These are phyloP conservation scores for Anastrepha ludens DNA, from an alignment of 1,140 invertebrate species.

Conservation along the genomic window DNA sequence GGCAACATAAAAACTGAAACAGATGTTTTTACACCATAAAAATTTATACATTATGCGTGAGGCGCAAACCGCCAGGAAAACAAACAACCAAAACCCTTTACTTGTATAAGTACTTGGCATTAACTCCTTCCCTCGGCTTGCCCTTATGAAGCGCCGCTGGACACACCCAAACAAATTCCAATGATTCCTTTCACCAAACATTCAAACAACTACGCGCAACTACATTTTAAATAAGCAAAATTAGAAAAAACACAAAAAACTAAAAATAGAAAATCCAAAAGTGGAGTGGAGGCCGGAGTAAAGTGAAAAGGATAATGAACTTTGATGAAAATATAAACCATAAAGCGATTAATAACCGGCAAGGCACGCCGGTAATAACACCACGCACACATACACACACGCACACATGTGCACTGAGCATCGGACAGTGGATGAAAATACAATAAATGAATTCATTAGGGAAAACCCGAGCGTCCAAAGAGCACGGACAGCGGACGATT, in stretches of 20 bases:
- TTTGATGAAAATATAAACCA: constrained; percentile 44
- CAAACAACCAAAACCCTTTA: not conserved
- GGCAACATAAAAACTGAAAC: not conserved
- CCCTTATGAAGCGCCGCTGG: not conserved
- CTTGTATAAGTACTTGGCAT: no score
- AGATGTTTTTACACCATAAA: constrained; percentile 34
- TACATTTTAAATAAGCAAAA: not conserved
- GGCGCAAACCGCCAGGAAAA: not conserved
- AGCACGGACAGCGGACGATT: constrained; percentile 6
- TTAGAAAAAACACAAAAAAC: not conserved
- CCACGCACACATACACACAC: not conserved
- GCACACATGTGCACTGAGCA: not conserved
- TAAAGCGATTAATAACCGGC: constrained; percentile 38
- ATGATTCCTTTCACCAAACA: not conserved
- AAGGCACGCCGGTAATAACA: constrained; percentile 1
- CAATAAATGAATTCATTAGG: constrained; percentile 57
- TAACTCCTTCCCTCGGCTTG: not conserved
- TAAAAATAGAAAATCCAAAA: not conserved
- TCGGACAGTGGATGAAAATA: constrained; percentile 20
- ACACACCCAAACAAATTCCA: constrained; percentile 25
- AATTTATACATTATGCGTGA: constrained; percentile 23
- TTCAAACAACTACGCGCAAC: not conserved
- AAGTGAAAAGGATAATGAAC: constrained; percentile 28
- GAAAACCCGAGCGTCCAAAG: constrained; percentile 54
- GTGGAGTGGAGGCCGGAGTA: no score